Evolutionary conservation across 2,113 vertebrate genomes (phyloP), one percentile per base, ranked within the genome.

Genomic region (Ophthalmolycus amberensis): DNA sequence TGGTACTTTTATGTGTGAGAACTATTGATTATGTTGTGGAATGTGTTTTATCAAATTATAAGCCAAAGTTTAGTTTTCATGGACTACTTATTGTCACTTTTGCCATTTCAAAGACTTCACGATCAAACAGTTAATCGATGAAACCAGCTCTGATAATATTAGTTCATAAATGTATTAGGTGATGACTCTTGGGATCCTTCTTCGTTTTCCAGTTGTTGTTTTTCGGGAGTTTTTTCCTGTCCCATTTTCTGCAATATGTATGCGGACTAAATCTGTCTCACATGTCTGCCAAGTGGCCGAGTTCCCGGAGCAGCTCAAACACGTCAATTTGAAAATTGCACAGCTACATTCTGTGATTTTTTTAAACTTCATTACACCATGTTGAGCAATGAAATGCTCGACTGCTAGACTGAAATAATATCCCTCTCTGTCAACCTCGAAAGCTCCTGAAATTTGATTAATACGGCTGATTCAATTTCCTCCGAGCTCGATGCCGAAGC

Each of bases 381-480:
- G 81, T 89, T 87, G 75, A 70, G 85, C 48, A 83, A 91, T 90
- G 74, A 92, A 86, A 87, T 86, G 75, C 68, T 56, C 76, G 76
- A 79, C 80, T 70, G 82, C 83, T 68, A 71, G 75, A 82, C 66
- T 68, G 75, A 88, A 80, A 94, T 91, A 94, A 90, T 87, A 89
- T 90, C 88, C 67, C 59, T 77, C 87, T 90, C 89, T 91, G 88
- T 92, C 85, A 88, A 82, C 84, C 87, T 83, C 54, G 29, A 88
- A 87, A 87, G 75, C 72, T 75, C n/a, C 75, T 69, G 32, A 81
- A 90, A 93, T 93, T 86, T 32, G 85, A 91, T 92, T 91, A 94
- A 88, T 90, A 75, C 27, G 75, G 82, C 87, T 92, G 87, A 93
- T 94, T 90, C 65, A 89, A 94, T 93, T 94, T 94, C 91, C 91